Conservation (phyloP, 2,888 invertebrate genomes). For the Rhaphigaster nebulosa region DNA sequence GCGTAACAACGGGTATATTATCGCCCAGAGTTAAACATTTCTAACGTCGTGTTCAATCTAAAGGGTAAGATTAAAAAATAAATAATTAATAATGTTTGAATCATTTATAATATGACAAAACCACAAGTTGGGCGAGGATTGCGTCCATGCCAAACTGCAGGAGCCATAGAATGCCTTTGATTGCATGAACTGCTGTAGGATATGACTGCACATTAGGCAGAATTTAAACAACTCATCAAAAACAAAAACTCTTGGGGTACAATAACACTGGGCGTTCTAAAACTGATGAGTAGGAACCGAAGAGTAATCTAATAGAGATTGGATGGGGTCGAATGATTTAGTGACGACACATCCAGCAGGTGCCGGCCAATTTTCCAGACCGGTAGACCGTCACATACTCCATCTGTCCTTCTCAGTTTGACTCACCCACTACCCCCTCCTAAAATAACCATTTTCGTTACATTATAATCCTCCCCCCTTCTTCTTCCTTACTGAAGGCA, state of each 20-base stretch:
- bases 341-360: slow-evolving; percentile 41
- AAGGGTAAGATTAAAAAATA: too few species aligned
- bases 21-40: too few species aligned
- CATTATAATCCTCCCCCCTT: slow-evolving; percentile 26
- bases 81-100: too few species aligned
- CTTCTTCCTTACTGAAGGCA: not conserved
- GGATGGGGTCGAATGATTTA: slow-evolving; percentile 24
- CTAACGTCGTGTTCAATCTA: too few species aligned
- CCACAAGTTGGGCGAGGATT: not conserved
- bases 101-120: not conserved
- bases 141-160: not conserved
- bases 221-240: not conserved
- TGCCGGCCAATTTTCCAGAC: slow-evolving; percentile 57
- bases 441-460: slow-evolving; percentile 48
- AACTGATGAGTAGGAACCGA: slow-evolving; percentile 11
- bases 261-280: slow-evolving; percentile 3
- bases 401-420: slow-evolving; percentile 36
- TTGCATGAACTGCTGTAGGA: not conserved
- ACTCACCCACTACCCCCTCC: slow-evolving; percentile 30
- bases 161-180: not conserved
- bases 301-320: slow-evolving; percentile 46
- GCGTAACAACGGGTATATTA: too few species aligned
- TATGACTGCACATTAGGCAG: not conserved
- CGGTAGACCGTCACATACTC: slow-evolving; percentile 57
- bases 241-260: not conserved